A percentile compares a stretch with the other conserved stretches of the same genome.
phyloP scores from a whole-genome alignment of 2,113 vertebrate genomes.

The Myxocyprinus asiaticus region DNA sequence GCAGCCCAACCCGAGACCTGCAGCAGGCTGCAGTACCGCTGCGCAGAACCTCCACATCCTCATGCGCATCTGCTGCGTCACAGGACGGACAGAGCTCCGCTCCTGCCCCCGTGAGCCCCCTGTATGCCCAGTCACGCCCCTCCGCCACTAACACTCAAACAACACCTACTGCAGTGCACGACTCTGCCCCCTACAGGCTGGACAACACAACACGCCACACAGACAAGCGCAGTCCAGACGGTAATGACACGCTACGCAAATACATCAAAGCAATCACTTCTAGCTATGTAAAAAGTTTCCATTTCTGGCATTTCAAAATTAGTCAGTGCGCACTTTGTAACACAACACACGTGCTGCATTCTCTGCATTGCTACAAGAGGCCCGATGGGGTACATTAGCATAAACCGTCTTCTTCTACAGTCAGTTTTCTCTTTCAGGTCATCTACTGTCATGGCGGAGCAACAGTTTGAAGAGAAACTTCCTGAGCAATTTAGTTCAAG shows the following conservation, averaged over 20 bases:
- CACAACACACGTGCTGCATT: no score
- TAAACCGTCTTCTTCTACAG: no score
- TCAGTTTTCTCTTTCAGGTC: no score
- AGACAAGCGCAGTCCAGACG: not conserved
- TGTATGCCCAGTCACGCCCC: not conserved
- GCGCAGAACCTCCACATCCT: not conserved
- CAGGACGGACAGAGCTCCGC: not conserved
- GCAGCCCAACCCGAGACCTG: slow-evolving; percentile 44
- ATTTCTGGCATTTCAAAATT: no score
- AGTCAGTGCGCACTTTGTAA: no score
- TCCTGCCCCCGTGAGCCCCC: not conserved
- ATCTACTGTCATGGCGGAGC: no score
- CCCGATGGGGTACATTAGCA: no score
- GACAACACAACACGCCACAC: not conserved
- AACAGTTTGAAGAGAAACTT: no score
- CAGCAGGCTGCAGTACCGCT: slow-evolving; percentile 23
- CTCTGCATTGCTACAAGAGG: no score
- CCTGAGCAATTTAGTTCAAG: no score
- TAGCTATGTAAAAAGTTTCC: no score
- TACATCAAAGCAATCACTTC: no score
- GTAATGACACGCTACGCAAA: not conserved
- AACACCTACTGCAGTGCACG: not conserved
- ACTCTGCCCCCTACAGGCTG: not conserved
- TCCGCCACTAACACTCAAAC: not conserved
- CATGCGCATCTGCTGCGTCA: not conserved